Conservation (phyloP, 1,140 invertebrate genomes). For the Theocolax elegans region DNA sequence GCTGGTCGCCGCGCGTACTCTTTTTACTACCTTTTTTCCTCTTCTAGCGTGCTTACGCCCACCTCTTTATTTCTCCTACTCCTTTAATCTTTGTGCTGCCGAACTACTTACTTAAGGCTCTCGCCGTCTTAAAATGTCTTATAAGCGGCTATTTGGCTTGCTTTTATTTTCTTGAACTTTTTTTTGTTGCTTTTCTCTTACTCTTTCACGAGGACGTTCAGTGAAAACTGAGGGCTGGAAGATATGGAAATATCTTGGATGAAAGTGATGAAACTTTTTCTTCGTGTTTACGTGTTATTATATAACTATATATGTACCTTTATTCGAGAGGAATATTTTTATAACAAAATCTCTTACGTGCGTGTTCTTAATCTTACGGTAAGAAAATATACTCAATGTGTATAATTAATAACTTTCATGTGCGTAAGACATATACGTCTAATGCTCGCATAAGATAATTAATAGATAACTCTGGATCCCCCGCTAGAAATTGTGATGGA, state of each 20-base stretch:
- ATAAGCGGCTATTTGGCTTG: constrained; percentile 19
- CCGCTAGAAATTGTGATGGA: too few species aligned
- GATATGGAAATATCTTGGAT: constrained; percentile 21
- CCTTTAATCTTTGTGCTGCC: not conserved
- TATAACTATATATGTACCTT: too few species aligned
- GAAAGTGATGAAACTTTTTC: constrained; percentile 14
- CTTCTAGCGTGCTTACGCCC: not conserved
- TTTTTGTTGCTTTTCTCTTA: constrained; percentile 5
- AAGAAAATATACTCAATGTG: too few species aligned
- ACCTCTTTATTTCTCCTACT: not conserved
- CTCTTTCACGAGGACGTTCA: not conserved
- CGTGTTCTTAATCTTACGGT: too few species aligned
- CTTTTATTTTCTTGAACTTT: not conserved
- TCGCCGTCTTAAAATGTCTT: constrained; percentile 21
- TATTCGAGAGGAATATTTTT: too few species aligned
- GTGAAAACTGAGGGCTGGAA: not conserved
- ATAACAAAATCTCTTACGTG: too few species aligned
- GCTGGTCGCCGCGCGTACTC: not conserved
- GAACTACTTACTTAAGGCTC: constrained; percentile 39
- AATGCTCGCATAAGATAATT: too few species aligned
- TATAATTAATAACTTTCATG: too few species aligned
- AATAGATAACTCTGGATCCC: too few species aligned
- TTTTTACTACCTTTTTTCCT: too few species aligned
- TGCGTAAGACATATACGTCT: too few species aligned
- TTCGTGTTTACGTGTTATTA: too few species aligned